Base-by-base conservation (phyloP, 2,888 invertebrate species). In the Listrodromus nycthemerus region DNA sequence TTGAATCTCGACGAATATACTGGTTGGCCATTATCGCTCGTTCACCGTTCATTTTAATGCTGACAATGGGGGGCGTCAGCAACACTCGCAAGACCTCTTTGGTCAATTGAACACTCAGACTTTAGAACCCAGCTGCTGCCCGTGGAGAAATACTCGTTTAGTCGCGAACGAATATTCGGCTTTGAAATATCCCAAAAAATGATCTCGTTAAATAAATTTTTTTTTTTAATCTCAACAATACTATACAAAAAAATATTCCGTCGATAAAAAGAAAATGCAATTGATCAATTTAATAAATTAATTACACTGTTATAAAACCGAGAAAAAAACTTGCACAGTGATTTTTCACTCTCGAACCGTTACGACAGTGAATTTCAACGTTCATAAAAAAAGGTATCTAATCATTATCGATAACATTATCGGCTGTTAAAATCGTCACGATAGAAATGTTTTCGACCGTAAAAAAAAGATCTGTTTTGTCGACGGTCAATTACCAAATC, bases 71-170 rank as follows among this genome's bases (percentile, higher is more conserved):
- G 24, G 21, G 21, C 55, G 55, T 13, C 4, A 4, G 10, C 24
- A 55, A 55, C 24, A 24, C 55, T 55, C 55, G 10, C 10, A 30
- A 61, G 48, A 13, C 65, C 45, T 75, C 50, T 67, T 50, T 41
- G 27, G 65, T 73, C 82, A 83, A 83, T 83, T 70, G 48, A 82
- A 77, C 27, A 65, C 16, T 21, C 55, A 41, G 66, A 41, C 65
- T 45, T 33, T 10, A 41, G 61, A 52, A 27, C 37, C 24, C 16
- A 73, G 48, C 45, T 16, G 71, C 30, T 63, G 52, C 3, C 10
- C 10, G 27, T 70, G 73, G 50, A 73, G 48, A 67, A 66, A 61
- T 73, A 77, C 71, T 27, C 55, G 70, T 16, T 21, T 19, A 50
- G 13, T 24, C 55, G 10, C 21, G 8, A 10, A 8, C 55, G 24